Percentiles rank a stretch among this genome's conserved stretches.
Conservation (phyloP, 2,888 invertebrate genomes). For the Colostygia pectinataria region DNA sequence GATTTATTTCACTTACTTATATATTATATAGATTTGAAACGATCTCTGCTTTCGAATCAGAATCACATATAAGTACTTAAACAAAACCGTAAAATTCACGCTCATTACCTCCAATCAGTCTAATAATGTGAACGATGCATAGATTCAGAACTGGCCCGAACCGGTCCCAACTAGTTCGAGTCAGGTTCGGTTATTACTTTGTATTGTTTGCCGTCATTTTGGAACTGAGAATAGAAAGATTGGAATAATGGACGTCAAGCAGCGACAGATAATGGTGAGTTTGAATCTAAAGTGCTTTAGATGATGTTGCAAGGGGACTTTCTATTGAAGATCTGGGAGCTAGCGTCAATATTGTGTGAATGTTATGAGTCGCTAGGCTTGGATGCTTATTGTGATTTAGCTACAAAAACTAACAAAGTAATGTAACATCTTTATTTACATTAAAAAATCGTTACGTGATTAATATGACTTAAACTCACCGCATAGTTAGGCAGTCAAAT, state of each 20-base stretch:
- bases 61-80: too few species aligned
- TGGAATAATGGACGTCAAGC: constrained; percentile 17
- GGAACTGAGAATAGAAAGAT: constrained; percentile 12
- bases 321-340: constrained; percentile 8
- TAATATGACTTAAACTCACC: too few species aligned
- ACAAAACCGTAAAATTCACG: constrained; percentile 3
- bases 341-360: constrained; percentile 2
- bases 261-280: constrained; percentile 10
- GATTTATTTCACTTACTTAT: too few species aligned
- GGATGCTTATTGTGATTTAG: too few species aligned
- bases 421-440: too few species aligned
- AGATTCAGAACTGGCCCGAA: constrained; percentile 1
- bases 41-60: not conserved
- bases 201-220: constrained; percentile 9
- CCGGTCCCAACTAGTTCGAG: constrained; percentile 4
- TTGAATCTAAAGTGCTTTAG: not conserved
- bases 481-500: too few species aligned
- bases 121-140: constrained; percentile 6
- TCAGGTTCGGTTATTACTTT: constrained; percentile 8
- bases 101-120: constrained; percentile 13
- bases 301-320: constrained; percentile 6
- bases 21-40: too few species aligned
- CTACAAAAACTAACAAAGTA: too few species aligned
- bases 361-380: too few species aligned
- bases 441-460: too few species aligned